Evolutionary conservation across 1,140 invertebrate species (phyloP), one percentile per base, ranked within the genome.

Genomic region (Lepidurus packardi): DNA sequence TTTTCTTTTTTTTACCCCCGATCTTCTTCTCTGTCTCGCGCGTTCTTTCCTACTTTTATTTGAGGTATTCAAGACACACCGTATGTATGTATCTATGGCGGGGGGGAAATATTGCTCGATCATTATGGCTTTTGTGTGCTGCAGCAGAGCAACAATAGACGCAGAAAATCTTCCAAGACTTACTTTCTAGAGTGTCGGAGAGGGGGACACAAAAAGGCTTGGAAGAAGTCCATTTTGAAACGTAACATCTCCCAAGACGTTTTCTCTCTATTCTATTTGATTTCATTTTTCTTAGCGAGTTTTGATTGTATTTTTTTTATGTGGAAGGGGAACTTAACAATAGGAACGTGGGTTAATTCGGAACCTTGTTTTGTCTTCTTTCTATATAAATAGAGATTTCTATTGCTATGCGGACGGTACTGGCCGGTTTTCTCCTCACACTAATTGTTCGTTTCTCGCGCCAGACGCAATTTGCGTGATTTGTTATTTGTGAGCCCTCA

Each of bases 31-130:
- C 16, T n/a, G 53, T n/a, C 5, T 65, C 53, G n/a, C n/a, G n/a
- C n/a, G n/a, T n/a, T n/a, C n/a, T n/a, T n/a, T n/a, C n/a, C n/a
- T n/a, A n/a, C 53, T 65, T 11, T 13, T 16, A 65, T 7, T 34
- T 34, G 34, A 34, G 34, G 34, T 34, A 34, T 34, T 34, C 34
- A 4, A 34, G 34, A 34, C 34, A 34, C 34, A 34, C 34, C 34
- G 34, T 34, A 34, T 65, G 21, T 65, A 65, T 13, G 21, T 16
- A 65, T 21, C 53, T 13, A 7, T 65, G n/a, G 53, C 13, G 21
- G 53, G 53, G 53, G 53, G 21, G 53, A 65, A 65, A 65, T 65
- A 21, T 65, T 65, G 53, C 53, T 65, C 53, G 53, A 65, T 65
- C 53, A 65, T 65, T 65, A 65, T 65, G 53, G 53, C 53, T 65